phyloP scores from a whole-genome alignment of 2,113 vertebrate species.

The Scartelaos histophorus region DNA sequence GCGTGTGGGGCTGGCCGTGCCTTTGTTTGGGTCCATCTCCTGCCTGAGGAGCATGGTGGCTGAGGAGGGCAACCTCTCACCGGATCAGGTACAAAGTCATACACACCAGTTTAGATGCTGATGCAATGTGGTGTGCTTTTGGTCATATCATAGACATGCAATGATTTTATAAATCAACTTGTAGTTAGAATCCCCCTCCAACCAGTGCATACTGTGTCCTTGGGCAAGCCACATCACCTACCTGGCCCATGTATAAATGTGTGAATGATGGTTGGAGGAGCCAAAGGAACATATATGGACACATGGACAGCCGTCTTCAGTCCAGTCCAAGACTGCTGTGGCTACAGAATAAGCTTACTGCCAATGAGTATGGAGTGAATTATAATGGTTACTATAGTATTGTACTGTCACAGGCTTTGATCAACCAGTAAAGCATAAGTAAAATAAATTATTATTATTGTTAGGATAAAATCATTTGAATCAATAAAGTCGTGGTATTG shows the following conservation, averaged over 20 bases:
- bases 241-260: too few species aligned
- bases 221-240: too few species aligned
- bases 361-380: too few species aligned
- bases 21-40: conserved; percentile 82
- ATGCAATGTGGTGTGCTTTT: neutral
- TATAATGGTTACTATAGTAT: too few species aligned
- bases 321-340: too few species aligned
- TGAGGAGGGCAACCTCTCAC: conserved; percentile 80
- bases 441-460: too few species aligned
- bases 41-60: conserved; percentile 87
- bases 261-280: too few species aligned
- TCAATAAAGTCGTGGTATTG: neutral
- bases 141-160: neutral
- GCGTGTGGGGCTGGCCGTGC: conserved; percentile 88
- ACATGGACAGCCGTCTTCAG: too few species aligned
- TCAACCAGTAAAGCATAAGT: too few species aligned
- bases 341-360: too few species aligned
- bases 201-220: neutral
- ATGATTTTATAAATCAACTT: neutral
- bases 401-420: too few species aligned
- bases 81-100: conserved; percentile 80
- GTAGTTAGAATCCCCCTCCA: neutral
- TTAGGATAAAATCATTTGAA: neutral
- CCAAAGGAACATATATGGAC: too few species aligned
- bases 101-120: neutral